These are phyloP conservation scores for Eupithecia subfuscata DNA, from an alignment of 2,888 invertebrate genomes.

Conservation along the genomic window DNA sequence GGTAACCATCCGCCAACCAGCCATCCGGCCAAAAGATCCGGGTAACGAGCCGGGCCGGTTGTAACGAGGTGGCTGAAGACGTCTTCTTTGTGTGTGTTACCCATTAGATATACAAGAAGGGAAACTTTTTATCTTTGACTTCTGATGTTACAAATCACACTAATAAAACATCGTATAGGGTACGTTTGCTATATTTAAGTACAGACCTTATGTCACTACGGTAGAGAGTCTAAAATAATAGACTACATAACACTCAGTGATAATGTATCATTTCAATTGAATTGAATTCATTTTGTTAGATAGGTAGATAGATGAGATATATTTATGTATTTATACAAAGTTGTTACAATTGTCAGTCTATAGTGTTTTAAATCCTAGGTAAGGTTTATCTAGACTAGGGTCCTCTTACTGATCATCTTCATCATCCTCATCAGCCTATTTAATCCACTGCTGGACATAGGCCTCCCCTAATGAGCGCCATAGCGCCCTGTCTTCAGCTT, in stretches of 20 bases:
- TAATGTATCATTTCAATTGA: not conserved
- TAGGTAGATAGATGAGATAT: too few relatives aligned
- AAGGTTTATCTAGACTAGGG: too few relatives aligned
- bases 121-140: not conserved
- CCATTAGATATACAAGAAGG: not conserved
- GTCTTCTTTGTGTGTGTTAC: conserved; percentile 47
- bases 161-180: not conserved
- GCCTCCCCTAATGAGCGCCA: too few relatives aligned
- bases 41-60: conserved; percentile 63
- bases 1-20: conserved; percentile 23
- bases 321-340: too few relatives aligned
- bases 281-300: too few relatives aligned
- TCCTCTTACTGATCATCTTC: too few relatives aligned
- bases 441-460: too few relatives aligned
- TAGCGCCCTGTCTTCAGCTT: too few relatives aligned
- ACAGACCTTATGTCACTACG: not conserved
- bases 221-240: not conserved
- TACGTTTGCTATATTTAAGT: not conserved
- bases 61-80: conserved; percentile 64
- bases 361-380: too few relatives aligned
- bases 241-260: not conserved
- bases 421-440: too few relatives aligned
- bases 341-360: too few relatives aligned
- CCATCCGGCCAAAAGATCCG: conserved; percentile 49
- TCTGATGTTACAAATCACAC: not conserved